Evolutionary conservation across 64 coral and sea anemone species (phyloP).

Genomic region (Porites lutea): DNA sequence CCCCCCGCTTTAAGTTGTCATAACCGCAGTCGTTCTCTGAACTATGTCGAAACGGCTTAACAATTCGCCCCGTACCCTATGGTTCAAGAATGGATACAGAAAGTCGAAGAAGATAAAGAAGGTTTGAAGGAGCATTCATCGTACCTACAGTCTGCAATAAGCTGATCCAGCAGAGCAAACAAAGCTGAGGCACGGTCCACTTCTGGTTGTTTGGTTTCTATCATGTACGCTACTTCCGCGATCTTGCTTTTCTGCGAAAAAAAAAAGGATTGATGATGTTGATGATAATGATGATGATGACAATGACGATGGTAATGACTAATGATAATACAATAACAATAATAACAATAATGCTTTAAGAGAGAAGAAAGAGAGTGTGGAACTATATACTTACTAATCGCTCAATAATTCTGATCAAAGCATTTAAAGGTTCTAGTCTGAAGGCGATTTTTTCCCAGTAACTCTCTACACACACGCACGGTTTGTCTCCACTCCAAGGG

Average conservation of each 20-base stretch:
- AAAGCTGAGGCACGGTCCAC: slow-evolving; percentile 12
- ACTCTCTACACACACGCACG: slow-evolving; percentile 85
- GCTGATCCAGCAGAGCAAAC: slow-evolving; percentile 54
- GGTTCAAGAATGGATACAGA: too few species aligned
- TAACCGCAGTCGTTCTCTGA: too few species aligned
- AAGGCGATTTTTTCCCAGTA: slow-evolving; percentile 94
- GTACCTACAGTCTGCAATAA: slow-evolving; percentile 73
- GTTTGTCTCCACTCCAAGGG: slow-evolving; percentile 93
- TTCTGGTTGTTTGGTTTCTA: slow-evolving; percentile 6
- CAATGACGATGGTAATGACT: too few species aligned
- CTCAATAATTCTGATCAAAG: slow-evolving; percentile 66
- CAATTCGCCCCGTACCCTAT: too few species aligned
- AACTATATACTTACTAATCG: slow-evolving; percentile 33
- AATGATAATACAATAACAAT: too few species aligned
- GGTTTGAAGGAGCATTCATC: neutral
- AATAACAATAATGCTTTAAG: too few species aligned
- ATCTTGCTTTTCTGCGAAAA: slow-evolving; percentile 16
- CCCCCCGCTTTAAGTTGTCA: too few species aligned
- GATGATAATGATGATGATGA: too few species aligned
- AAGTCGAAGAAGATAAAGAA: too few species aligned
- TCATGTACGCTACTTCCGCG: slow-evolving; percentile 14
- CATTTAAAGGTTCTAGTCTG: slow-evolving; percentile 87
- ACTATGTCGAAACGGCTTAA: too few species aligned
- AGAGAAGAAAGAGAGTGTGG: too few species aligned
- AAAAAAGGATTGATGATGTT: neutral